These are phyloP conservation scores for Tenrec ecaudatus DNA, from an alignment of 2,113 vertebrate genomes.

Conservation along the genomic window DNA sequence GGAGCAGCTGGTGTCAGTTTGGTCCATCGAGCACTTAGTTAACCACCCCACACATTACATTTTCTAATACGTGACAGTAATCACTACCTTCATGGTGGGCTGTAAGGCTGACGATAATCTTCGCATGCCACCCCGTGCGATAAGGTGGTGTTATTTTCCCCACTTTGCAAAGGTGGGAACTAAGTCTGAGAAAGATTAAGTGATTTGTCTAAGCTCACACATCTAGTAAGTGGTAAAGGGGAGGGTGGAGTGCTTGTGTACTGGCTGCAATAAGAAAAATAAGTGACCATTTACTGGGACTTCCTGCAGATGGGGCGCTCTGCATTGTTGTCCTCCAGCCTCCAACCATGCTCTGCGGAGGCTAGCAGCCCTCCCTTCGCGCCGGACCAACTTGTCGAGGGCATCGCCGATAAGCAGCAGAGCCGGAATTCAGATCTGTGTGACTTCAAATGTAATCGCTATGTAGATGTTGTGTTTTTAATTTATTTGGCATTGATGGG, in stretches of 20 bases:
- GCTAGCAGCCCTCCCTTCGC: background rate
- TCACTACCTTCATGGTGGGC: background rate
- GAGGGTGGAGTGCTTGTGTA: background rate
- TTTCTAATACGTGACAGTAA: slow-evolving; percentile 21
- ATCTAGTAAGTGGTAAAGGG: slow-evolving; percentile 22
- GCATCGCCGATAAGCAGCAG: background rate
- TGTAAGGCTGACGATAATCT: background rate
- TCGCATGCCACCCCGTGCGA: background rate
- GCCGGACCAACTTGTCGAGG: background rate
- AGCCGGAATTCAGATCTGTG: background rate
- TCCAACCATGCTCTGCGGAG: too few species aligned
- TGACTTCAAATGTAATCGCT: background rate
- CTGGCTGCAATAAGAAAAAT: slow-evolving; percentile 3
- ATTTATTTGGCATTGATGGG: background rate
- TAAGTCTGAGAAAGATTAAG: slow-evolving; percentile 31
- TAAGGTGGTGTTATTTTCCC: background rate
- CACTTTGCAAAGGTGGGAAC: slow-evolving; percentile 6
- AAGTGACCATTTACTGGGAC: background rate
- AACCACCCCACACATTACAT: background rate
- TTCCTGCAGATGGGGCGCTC: too few species aligned
- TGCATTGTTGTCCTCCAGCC: too few species aligned
- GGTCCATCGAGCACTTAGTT: too few species aligned
- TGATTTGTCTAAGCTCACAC: slow-evolving; percentile 41
- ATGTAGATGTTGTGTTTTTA: background rate
- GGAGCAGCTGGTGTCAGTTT: too few species aligned